Evolutionary conservation across 23 tunicate species (phyloP).

Genomic region (Trididemnum clinides): DNA sequence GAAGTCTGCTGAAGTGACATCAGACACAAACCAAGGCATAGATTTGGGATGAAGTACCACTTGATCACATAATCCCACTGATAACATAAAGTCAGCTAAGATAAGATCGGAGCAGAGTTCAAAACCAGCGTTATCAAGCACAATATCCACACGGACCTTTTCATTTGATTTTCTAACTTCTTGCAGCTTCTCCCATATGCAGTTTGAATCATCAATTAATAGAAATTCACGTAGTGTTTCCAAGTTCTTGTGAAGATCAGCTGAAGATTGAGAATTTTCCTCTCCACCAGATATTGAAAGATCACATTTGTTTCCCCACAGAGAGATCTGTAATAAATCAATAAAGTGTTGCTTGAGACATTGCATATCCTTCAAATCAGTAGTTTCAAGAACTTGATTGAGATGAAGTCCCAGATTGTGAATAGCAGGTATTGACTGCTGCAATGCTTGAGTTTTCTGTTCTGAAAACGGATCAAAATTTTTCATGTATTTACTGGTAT

Average conservation of each 20-base stretch:
- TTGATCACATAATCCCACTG: conserved; percentile 17
- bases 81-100: conserved; percentile 71
- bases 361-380: neutral
- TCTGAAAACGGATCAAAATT: conserved; percentile 59
- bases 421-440: conserved; percentile 52
- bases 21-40: conserved; percentile 95
- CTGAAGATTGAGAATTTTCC: conserved; percentile 23
- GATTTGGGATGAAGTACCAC: conserved; percentile 68
- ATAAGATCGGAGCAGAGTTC: conserved; percentile 82
- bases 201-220: conserved; percentile 44
- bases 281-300: conserved; percentile 86
- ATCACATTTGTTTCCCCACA: conserved; percentile 93
- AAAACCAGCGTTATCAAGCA: conserved; percentile 83
- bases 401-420: conserved; percentile 41
- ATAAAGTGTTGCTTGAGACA: conserved; percentile 6
- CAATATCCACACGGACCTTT: conserved; percentile 58
- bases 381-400: neutral
- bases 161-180: neutral
- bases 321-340: conserved; percentile 77
- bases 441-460: conserved; percentile 50
- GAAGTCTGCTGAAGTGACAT: conserved; percentile 70
- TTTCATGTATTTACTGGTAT: conserved; percentile 59
- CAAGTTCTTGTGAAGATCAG: conserved; percentile 49
- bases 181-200: conserved; percentile 33
- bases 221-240: conserved; percentile 9